These are phyloP conservation scores for Sesia apiformis DNA, from an alignment of 2,888 invertebrate species.

Conservation along the genomic window DNA sequence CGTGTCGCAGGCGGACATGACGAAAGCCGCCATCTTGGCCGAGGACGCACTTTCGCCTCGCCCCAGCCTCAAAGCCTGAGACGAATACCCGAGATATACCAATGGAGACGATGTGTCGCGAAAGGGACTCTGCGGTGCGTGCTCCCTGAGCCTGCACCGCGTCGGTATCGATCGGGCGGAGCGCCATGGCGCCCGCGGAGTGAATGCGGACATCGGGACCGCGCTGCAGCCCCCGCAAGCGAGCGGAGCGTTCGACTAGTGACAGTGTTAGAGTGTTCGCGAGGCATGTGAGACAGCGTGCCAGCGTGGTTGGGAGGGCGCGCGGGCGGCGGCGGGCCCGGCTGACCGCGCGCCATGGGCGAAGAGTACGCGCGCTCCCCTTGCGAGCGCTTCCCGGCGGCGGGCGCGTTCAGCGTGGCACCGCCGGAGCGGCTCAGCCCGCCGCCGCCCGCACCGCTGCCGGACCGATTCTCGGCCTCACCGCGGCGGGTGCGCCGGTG, in stretches of 20 bases:
- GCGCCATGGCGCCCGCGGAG: conserved; percentile 65
- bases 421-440: conserved; percentile 78
- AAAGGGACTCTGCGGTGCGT: conserved; percentile 46
- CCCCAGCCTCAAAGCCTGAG: conserved; percentile 60
- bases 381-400: conserved; percentile 72
- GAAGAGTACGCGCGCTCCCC: conserved; percentile 71
- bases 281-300: conserved; percentile 66
- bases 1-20: conserved; percentile 61
- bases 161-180: conserved; percentile 62
- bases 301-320: conserved; percentile 47
- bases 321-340: conserved; percentile 68
- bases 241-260: conserved; percentile 46
- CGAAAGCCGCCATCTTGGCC: conserved; percentile 69
- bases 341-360: conserved; percentile 70
- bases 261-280: conserved; percentile 53
- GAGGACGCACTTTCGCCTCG: conserved; percentile 70
- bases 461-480: conserved; percentile 72
- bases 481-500: conserved; percentile 78
- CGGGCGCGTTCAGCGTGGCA: conserved; percentile 75
- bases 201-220: conserved; percentile 69
- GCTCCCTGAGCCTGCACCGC: conserved; percentile 59
- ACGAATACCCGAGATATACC: conserved; percentile 32
- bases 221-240: conserved; percentile 51
- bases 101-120: conserved; percentile 44
- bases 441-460: conserved; percentile 78